Base-by-base conservation (phyloP, 2,888 invertebrate species). In the Pristionchus exspectatus region DNA sequence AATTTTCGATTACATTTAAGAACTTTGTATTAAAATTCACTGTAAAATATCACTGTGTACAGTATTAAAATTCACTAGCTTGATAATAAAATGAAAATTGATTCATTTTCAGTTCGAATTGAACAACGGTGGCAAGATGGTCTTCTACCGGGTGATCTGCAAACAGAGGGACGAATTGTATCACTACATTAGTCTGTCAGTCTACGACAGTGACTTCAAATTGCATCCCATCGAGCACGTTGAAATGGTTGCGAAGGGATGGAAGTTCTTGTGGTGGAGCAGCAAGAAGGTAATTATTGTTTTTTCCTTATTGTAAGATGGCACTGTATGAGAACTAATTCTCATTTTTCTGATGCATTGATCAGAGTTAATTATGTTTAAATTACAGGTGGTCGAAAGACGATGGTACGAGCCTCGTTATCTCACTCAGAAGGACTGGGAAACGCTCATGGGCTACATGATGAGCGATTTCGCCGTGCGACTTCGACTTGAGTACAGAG, bases 321-420 rank as follows among this genome's bases (percentile, higher is more conserved):
- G 24, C 16, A 16, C 59, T 59, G 16, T 2, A 12, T 59, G 59
- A 59, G 59, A 12, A 59, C 59, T 14, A 16, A 7, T 2, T 59
- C 21, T 2, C 59, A 59, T 7, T 59, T 59, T 59, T 21, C 16
- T 59, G 44, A 44, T 59, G 16, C 59, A 21, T 7, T 59, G 21
- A 59, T 59, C 16, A 21, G 2, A 59, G 4, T 59, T 9, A 9
- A 16, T 7, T 59, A 59, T 59, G 9, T 21, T 59, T 16, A 66
- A 66, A n/a, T 66, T 66, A 66, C 66, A 66, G 66, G 66, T 66
- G n/a, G 66, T n/a, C 4, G n/a, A n/a, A n/a, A 21, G n/a, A 10
- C 66, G 66, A n/a, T 66, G 66, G 66, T 66, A n/a, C 66, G 66
- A 66, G 66, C 66, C 66, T 24, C 66, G 66, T n/a, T 66, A 66